Evolutionary conservation across 2,113 vertebrate species (phyloP).

Genomic region (Malaclemys terrapin): DNA sequence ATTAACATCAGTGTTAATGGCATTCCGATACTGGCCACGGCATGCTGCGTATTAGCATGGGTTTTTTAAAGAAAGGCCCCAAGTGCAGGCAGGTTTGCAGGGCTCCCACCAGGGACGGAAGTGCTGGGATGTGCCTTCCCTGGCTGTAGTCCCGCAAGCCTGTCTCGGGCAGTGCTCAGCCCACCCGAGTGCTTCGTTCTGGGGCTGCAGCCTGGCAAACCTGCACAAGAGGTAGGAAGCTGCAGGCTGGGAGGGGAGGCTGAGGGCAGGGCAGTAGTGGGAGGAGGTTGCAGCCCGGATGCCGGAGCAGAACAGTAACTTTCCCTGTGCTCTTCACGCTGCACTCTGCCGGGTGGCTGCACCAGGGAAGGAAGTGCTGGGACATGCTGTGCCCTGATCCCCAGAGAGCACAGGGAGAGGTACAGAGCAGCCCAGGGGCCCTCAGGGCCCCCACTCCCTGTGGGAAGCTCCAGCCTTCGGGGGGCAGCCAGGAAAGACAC

Average conservation of each 20-base stretch:
- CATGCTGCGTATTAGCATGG: not conserved
- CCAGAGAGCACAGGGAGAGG: not conserved
- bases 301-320: too few species aligned
- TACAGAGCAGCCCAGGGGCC: too few species aligned
- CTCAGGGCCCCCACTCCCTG: not conserved
- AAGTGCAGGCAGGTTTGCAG: not conserved
- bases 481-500: not conserved
- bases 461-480: not conserved
- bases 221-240: too few species aligned
- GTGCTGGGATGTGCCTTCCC: not conserved
- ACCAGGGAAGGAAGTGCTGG: not conserved
- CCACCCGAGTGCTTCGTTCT: too few species aligned
- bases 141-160: too few species aligned
- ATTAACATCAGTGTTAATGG: too few species aligned
- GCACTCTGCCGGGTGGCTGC: not conserved
- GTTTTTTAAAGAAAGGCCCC: not conserved
- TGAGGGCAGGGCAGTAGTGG: too few species aligned
- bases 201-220: too few species aligned
- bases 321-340: too few species aligned
- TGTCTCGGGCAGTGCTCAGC: too few species aligned
- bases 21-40: not conserved
- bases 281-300: too few species aligned
- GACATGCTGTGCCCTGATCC: not conserved
- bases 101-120: not conserved
- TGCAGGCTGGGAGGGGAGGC: too few species aligned